A percentile compares a stretch with the other conserved stretches of the same genome.
These are phyloP conservation scores for Rhyzopertha dominica DNA, from an alignment of 1,140 invertebrate species.

Conservation along the genomic window DNA sequence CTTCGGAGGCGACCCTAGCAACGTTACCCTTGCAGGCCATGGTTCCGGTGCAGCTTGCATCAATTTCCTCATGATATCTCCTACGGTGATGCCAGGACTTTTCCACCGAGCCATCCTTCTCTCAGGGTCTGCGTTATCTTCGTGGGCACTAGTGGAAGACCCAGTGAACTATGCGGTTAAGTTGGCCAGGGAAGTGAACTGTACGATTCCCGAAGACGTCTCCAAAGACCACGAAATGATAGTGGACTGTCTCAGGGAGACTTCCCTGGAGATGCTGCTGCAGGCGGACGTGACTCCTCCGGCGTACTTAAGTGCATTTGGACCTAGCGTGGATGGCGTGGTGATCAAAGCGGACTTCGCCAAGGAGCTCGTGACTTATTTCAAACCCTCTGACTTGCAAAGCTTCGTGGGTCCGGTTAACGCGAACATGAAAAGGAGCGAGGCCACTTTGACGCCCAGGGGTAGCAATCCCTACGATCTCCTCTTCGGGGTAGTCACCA, in stretches of 20 bases:
- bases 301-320: conserved; percentile 78
- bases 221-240: conserved; percentile 73
- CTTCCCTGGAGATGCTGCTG: conserved; percentile 71
- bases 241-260: conserved; percentile 74
- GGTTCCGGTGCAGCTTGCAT: conserved; percentile 93
- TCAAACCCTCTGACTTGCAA: conserved; percentile 61
- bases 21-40: conserved; percentile 88
- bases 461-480: conserved; percentile 63
- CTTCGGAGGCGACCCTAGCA: conserved; percentile 84
- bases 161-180: conserved; percentile 80
- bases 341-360: conserved; percentile 77
- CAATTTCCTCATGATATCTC: conserved; percentile 91
- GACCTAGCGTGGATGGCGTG: conserved; percentile 80
- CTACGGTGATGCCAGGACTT: conserved; percentile 81
- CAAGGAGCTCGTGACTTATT: conserved; percentile 65
- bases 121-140: conserved; percentile 88
- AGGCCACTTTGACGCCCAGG: conserved; percentile 44
- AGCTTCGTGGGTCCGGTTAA: conserved; percentile 57
- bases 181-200: conserved; percentile 81
- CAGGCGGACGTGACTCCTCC: conserved; percentile 73
- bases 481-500: conserved; percentile 78
- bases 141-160: conserved; percentile 90
- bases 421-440: conserved; percentile 56
- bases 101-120: conserved; percentile 88
- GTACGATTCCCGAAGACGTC: conserved; percentile 72